Base-by-base conservation (phyloP, 2,797 vertebrate genomes). In the Lutjanus argentimaculatus region DNA sequence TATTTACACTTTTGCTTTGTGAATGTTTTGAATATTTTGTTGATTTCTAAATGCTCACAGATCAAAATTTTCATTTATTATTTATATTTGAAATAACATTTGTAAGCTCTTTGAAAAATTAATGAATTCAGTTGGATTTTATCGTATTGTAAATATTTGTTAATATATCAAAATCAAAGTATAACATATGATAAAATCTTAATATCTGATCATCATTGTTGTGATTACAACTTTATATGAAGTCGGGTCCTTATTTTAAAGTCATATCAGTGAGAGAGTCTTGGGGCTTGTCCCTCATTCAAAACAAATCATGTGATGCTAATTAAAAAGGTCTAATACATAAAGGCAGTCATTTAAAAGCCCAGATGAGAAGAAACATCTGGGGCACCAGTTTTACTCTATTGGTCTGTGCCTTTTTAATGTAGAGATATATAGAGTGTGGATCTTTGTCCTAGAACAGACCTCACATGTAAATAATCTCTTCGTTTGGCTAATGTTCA, bases 321-420 rank as follows among this genome's bases (percentile, higher is more conserved):
- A 69, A 84, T 85, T 87, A 80, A 79, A 85, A 75, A 81, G 40
- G 72, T 72, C 52, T 71, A 57, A 84, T 64, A 71, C 56, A 70
- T 69, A 17, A 57, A 62, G 57, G 62, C 62, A 58, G 57, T 64
- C n/a, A 85, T 80, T 83, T 72, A 74, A 75, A 67, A 63, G 56
- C 61, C 45, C 6, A 66, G 46, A 82, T 17, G 15, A 46, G 53
- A 65, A 48, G 45, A 71, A 17, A 48, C 49, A 64, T 61, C 21
- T 62, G n/a, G 11, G 36, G 14, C 15, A 0, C 22, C 56, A 19
- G 6, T 77, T 82, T 43, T 42, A 25, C 16, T 51, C 51, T 42
- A 63, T 43, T 74, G 55, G 45, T 73, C 55, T 72, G 10, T 25
- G 61, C 25, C 48, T 82, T 69, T 25, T 25, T 25, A 25, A 25